Percentiles rank a stretch among this genome's conserved stretches.
Conservation (phyloP, 2,888 invertebrate genomes). For the Leptinotarsa juncta region DNA sequence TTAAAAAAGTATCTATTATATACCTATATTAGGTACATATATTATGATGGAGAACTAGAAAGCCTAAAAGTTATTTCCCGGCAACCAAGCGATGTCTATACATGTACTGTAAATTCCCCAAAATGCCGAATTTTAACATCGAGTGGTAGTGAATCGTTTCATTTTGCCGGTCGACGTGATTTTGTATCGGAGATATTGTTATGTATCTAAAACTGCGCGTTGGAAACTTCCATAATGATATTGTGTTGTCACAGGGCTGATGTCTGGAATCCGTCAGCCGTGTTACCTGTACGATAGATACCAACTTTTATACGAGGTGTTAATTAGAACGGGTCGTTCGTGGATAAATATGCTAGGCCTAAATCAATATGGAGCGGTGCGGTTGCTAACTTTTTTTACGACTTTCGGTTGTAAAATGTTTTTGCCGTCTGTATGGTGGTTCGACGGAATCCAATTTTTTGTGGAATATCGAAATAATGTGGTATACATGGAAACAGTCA, state of each 20-base stretch:
- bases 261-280: slow-evolving; percentile 22
- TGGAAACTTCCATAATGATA: slow-evolving; percentile 26
- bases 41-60: too few relatives aligned
- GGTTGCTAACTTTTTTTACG: slow-evolving; percentile 15
- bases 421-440: background rate
- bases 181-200: slow-evolving; percentile 24
- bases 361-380: slow-evolving; percentile 29
- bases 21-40: too few relatives aligned
- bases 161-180: slow-evolving; percentile 11
- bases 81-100: too few relatives aligned
- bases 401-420: slow-evolving; percentile 4
- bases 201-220: slow-evolving; percentile 17
- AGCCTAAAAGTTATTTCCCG: too few relatives aligned
- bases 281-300: slow-evolving; percentile 15
- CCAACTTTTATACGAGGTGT: slow-evolving; percentile 28
- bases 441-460: background rate
- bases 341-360: slow-evolving; percentile 24
- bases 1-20: too few relatives aligned
- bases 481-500: background rate
- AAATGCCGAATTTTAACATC: background rate
- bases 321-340: slow-evolving; percentile 28
- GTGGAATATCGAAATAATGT: background rate
- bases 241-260: slow-evolving; percentile 15
- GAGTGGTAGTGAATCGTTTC: slow-evolving; percentile 27
- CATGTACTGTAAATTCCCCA: background rate